Evolutionary conservation across 2,797 vertebrate species (phyloP), one percentile per base, ranked within the genome.

Genomic region (Distichodus sexfasciatus): DNA sequence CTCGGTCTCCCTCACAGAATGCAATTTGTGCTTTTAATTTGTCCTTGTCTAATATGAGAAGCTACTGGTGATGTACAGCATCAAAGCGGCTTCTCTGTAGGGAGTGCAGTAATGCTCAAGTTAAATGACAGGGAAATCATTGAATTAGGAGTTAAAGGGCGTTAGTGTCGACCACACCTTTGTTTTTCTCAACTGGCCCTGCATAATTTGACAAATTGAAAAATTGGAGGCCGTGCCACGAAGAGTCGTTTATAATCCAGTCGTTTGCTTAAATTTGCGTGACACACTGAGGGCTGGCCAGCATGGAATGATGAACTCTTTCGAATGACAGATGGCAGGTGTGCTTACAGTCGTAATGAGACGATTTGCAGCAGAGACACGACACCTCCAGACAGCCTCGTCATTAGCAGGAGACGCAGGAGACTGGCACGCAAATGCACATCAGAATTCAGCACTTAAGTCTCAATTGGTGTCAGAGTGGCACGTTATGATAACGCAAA

Each of bases 321-420:
- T 62, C 23, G 35, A 23, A 62, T 47, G 55, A 26, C 23, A 21
- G 48, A 26, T 47, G 47, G 62, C 33, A 57, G 58, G 41, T 44
- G 40, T 31, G 47, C 23, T 53, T 9, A 51, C 21, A 57, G 38
- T 26, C 24, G 31, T 66, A 55, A 71, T 66, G 55, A 38, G 55
- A 36, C 9, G 50, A 76, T 72, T 63, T 67, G 55, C 47, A 72
- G 60, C 64, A 40, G 17, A 55, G 35, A 31, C 65, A 61, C 24
- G 48, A 9, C 23, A 35, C 44, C 62, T 55, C 41, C 66, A 57
- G 57, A 53, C 38, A 55, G 23, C 15, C 29, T 2, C 11, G 12
- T 12, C 43, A 14, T 55, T 43, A 53, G 21, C 21, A 28, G 58
- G 33, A 35, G 29, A 55, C n/a, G 60, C 60, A 47, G 36, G 15